These are phyloP conservation scores for Salarias fasciatus DNA, from an alignment of 2,797 vertebrate species.

Conservation along the genomic window DNA sequence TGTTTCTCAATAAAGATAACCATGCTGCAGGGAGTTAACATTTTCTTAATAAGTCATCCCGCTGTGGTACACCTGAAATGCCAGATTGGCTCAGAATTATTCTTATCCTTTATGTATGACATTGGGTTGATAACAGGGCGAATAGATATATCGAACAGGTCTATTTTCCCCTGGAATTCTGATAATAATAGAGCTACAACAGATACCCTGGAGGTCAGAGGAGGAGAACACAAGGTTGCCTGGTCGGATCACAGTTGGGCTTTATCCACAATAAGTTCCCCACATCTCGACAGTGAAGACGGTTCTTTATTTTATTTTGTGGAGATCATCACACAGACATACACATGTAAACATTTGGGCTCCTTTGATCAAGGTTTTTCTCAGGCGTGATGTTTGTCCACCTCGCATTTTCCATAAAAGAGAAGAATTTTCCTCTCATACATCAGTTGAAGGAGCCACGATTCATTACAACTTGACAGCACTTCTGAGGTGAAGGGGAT, in stretches of 20 bases:
- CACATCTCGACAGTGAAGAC: too few relatives aligned
- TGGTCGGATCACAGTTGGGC: conserved; percentile 7
- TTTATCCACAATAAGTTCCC: too few relatives aligned
- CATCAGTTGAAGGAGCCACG: too few relatives aligned
- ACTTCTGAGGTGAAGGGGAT: too few relatives aligned
- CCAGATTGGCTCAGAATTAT: conserved; percentile 72
- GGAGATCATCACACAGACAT: too few relatives aligned
- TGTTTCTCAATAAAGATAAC: conserved; percentile 81
- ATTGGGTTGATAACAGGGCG: conserved; percentile 67
- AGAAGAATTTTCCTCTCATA: too few relatives aligned
- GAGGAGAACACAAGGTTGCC: background rate
- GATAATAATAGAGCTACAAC: background rate
- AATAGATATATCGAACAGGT: conserved; percentile 13
- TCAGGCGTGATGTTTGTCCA: too few relatives aligned
- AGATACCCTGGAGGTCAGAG: background rate
- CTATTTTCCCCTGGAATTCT: conserved; percentile 28
- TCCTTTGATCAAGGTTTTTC: too few relatives aligned
- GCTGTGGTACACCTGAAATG: conserved; percentile 67
- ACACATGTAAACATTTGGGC: too few relatives aligned
- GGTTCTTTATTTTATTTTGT: too few relatives aligned
- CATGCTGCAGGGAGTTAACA: conserved; percentile 76
- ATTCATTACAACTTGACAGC: too few relatives aligned
- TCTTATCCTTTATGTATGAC: conserved; percentile 73
- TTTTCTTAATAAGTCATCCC: conserved; percentile 78
- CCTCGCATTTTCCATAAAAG: too few relatives aligned